Evolutionary conservation across 1,140 invertebrate genomes (phyloP).

Genomic region (Tetramorium simillimum): DNA sequence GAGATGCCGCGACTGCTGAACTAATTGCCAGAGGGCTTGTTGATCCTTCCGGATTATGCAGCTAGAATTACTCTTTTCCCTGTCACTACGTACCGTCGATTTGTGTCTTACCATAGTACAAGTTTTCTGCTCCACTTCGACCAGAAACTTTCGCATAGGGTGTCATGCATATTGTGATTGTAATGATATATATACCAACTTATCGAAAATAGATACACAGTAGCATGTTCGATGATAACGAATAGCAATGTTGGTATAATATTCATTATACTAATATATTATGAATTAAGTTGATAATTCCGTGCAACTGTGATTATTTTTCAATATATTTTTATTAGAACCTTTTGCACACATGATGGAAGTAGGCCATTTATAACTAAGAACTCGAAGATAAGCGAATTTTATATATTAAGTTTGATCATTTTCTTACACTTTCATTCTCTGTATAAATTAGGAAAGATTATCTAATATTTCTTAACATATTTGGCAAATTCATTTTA

Average conservation of each 20-base stretch:
- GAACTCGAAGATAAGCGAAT: not conserved
- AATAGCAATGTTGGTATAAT: too few relatives aligned
- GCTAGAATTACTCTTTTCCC: conserved; percentile 82
- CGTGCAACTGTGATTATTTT: not conserved
- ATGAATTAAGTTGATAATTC: not conserved
- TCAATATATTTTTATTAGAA: not conserved
- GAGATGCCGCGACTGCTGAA: conserved; percentile 87
- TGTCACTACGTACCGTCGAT: conserved; percentile 75
- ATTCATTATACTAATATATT: too few relatives aligned
- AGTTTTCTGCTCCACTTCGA: conserved; percentile 71
- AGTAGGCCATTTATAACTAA: not conserved
- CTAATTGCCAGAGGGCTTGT: conserved; percentile 87
- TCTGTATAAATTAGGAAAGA: not conserved
- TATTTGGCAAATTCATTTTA: not conserved
- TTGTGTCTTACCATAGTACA: conserved; percentile 83
- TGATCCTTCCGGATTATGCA: conserved; percentile 88
- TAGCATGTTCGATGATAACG: conserved; percentile 46
- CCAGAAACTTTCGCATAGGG: conserved; percentile 67
- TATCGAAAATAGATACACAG: conserved; percentile 65
- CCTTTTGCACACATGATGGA: not conserved
- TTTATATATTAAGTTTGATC: not conserved
- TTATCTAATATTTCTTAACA: not conserved
- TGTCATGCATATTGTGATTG: conserved; percentile 77
- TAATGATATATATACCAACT: conserved; percentile 71
- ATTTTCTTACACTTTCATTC: not conserved